Conservation (phyloP, 1,140 invertebrate genomes). For the Caerostris darwini region DNA sequence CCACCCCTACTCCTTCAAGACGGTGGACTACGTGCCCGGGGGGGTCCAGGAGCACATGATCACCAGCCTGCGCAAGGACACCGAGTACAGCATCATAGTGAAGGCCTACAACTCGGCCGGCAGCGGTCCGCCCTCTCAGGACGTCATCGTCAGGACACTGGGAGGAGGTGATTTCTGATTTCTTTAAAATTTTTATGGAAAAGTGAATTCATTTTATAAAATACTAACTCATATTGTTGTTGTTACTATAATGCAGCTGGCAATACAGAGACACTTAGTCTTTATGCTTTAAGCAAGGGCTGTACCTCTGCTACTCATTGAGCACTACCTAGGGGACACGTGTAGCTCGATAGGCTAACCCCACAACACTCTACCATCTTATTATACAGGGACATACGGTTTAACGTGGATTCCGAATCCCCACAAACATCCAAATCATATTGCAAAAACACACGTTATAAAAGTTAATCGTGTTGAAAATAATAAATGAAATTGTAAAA, state of each 20-base stretch:
- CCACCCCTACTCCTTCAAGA: constrained; percentile 78
- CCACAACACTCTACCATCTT: too few species aligned
- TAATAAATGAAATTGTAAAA: too few species aligned
- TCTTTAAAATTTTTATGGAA: not conserved
- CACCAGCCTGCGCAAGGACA: constrained; percentile 78
- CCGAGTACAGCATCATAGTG: constrained; percentile 79
- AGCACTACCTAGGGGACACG: too few species aligned
- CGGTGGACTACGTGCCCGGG: constrained; percentile 63
- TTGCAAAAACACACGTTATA: too few species aligned
- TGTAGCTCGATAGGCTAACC: too few species aligned
- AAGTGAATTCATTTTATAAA: not conserved
- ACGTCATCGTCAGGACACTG: constrained; percentile 78
- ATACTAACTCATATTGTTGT: not conserved
- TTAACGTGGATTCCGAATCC: too few species aligned
- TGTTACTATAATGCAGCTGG: not conserved
- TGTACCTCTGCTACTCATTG: too few species aligned
- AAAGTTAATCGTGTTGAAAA: too few species aligned
- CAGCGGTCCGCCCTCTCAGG: constrained; percentile 79
- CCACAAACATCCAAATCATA: too few species aligned
- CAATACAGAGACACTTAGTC: not conserved
- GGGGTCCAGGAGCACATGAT: constrained; percentile 79
- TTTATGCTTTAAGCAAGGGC: too few species aligned
- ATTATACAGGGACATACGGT: too few species aligned
- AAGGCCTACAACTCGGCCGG: constrained; percentile 79
- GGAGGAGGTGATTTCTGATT: constrained; percentile 73